Evolutionary conservation across 2,797 vertebrate species (phyloP).

Genomic region (Eulemur rubriventer): DNA sequence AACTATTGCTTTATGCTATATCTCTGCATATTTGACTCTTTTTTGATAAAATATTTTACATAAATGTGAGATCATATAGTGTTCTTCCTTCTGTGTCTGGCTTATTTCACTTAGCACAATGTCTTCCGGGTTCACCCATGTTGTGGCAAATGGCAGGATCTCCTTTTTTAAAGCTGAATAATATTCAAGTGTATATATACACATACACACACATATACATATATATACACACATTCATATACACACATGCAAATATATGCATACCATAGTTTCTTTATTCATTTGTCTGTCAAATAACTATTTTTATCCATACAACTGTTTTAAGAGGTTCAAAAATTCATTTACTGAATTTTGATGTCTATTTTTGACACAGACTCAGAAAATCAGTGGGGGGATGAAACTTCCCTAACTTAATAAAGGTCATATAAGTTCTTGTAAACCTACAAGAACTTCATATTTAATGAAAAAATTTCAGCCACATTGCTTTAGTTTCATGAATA

Average conservation of each 20-base stretch:
- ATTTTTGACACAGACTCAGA: not conserved
- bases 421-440: not conserved
- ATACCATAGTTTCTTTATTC: not conserved
- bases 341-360: constrained; percentile 32
- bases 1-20: not conserved
- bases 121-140: not conserved
- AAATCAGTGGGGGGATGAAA: not conserved
- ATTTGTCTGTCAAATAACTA: not conserved
- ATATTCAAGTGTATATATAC: not conserved
- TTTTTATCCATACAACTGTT: not conserved
- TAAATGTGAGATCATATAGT: not conserved
- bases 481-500: not conserved
- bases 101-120: not conserved
- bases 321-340: not conserved
- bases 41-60: not conserved
- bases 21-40: not conserved
- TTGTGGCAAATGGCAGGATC: not conserved
- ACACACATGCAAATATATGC: not conserved
- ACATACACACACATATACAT: not conserved
- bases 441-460: not conserved
- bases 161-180: not conserved
- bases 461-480: not conserved
- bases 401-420: not conserved
- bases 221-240: not conserved
- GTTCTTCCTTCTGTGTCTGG: not conserved